These are phyloP conservation scores for Amphipoea lucens DNA, from an alignment of 2,888 invertebrate species.

Conservation along the genomic window DNA sequence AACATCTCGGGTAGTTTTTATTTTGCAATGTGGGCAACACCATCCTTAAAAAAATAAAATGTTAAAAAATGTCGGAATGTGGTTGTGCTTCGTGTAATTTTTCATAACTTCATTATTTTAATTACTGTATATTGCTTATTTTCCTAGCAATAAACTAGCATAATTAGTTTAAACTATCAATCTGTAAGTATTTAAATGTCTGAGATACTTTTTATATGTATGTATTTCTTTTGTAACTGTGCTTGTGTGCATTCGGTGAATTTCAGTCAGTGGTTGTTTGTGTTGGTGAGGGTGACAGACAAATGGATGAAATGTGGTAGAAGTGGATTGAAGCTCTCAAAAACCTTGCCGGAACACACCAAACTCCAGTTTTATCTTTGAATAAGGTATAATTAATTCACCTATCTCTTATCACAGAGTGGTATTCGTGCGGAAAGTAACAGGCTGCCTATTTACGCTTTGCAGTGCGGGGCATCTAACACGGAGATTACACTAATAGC, in stretches of 20 bases:
- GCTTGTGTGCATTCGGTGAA: constrained; percentile 79
- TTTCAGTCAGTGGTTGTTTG: constrained; percentile 85
- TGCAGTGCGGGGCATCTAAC: constrained; percentile 82
- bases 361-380: constrained; percentile 66
- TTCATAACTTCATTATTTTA: constrained; percentile 67
- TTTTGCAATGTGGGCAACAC: constrained; percentile 30
- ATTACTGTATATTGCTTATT: constrained; percentile 57
- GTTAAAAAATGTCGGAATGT: constrained; percentile 84
- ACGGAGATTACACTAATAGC: constrained; percentile 74
- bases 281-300: constrained; percentile 84
- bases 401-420: constrained; percentile 46
- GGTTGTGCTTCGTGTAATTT: constrained; percentile 82
- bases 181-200: constrained; percentile 63
- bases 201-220: constrained; percentile 51
- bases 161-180: constrained; percentile 62
- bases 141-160: constrained; percentile 59
- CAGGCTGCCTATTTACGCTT: constrained; percentile 83
- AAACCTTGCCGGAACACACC: constrained; percentile 66
- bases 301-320: constrained; percentile 85
- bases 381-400: constrained; percentile 75
- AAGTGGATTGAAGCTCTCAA: constrained; percentile 75
- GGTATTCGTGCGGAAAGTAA: constrained; percentile 77
- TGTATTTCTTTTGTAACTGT: constrained; percentile 66
- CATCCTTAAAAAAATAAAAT: constrained; percentile 33
- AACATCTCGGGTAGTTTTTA: neutral